These are phyloP conservation scores for Conus canariensis DNA, from an alignment of 2,888 invertebrate genomes.

Conservation along the genomic window DNA sequence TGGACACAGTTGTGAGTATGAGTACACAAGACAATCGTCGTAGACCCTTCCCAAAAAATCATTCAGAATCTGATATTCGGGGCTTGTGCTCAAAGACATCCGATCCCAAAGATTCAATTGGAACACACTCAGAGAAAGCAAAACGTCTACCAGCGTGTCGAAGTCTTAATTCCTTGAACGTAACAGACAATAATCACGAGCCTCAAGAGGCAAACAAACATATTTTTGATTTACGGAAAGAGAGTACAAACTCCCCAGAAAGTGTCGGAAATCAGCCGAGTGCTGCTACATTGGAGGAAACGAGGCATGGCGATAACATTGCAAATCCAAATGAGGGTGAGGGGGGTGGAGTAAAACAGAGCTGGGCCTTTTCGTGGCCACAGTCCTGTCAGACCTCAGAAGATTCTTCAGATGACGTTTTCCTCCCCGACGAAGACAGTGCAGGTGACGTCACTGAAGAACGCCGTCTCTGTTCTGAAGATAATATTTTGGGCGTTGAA, in stretches of 20 bases:
- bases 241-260: background rate
- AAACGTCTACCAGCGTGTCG: background rate
- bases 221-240: background rate
- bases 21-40: background rate
- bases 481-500: background rate
- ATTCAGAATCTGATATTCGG: background rate
- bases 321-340: background rate
- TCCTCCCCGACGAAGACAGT: background rate
- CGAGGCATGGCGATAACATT: background rate
- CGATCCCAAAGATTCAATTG: background rate
- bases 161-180: background rate
- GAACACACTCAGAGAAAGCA: background rate
- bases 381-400: background rate
- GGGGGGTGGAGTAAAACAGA: background rate
- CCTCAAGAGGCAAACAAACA: background rate
- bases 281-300: background rate
- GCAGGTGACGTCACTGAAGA: background rate
- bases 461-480: background rate
- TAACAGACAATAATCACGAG: background rate
- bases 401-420: slow-evolving; percentile 4
- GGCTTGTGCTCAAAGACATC: background rate
- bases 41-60: background rate
- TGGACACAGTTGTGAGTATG: background rate
- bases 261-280: background rate
- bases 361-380: background rate